Evolutionary conservation across 2,888 invertebrate genomes (phyloP), one percentile per base, ranked within the genome.

Genomic region (Ichneumon xanthorius): DNA sequence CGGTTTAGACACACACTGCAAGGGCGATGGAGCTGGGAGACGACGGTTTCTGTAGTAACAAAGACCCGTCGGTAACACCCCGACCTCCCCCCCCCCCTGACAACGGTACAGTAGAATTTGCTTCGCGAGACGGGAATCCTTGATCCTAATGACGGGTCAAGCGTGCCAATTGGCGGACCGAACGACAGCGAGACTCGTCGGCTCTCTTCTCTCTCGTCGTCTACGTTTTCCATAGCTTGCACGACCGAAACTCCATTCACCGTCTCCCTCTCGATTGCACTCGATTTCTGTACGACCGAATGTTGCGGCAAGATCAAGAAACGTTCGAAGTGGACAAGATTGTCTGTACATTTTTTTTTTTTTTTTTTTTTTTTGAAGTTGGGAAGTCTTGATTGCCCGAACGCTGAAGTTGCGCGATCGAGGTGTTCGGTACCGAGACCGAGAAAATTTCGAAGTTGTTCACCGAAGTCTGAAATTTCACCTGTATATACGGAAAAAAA

Each of bases 81-180:
- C 61, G 61, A 11, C 50, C 1, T n/a, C 50, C n/a, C n/a, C 1
- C 6, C 16, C 50, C n/a, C 14, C 33, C 61, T 2, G 19, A 26
- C 26, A 83, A 78, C 58, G 55, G 67, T 30, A 67, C 30, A 63
- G 70, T 53, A 55, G 77, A 70, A 75, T 70, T 58, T 73, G 76
- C 80, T 76, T 80, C 71, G 77, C 45, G 67, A 86, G 80, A 80
- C 84, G 73, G 86, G 90, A 89, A 92, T 93, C 92, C 93, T 93
- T 93, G 93, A 92, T 92, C 93, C 92, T 93, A 93, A 93, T 93
- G 92, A 92, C 90, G 89, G 92, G 92, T 93, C 92, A 92, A 90
- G 90, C 90, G 90, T 92, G 92, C 92, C 92, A 92, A 92, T 92
- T 92, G 92, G 91, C 91, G 89, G 86, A 86, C 86, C 83, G 81